Conservation (phyloP, 2,113 vertebrate genomes). For the Anseranas semipalmata region DNA sequence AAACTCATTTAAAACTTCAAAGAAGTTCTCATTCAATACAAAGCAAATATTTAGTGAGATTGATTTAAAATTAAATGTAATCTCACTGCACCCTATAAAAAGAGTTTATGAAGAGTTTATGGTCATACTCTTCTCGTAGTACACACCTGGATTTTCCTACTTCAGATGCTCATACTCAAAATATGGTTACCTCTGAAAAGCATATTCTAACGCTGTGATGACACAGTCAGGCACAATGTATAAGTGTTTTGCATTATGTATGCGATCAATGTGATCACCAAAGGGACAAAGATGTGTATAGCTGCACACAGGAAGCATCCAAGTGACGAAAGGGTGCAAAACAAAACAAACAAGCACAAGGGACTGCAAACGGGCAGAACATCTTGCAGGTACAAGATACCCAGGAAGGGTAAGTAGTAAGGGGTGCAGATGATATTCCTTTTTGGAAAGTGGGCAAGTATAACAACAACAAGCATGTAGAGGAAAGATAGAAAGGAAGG, state of each 20-base stretch:
- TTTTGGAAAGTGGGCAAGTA: fast-evolving
- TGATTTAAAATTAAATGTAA: neutral
- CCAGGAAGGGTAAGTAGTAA: neutral
- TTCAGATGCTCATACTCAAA: neutral
- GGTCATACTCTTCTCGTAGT: neutral
- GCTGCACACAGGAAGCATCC: neutral
- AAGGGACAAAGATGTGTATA: neutral
- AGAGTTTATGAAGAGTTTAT: neutral
- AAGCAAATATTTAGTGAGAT: neutral
- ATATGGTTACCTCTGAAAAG: neutral
- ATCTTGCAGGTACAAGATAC: neutral
- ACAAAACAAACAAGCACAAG: neutral
- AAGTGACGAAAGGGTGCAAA: neutral
- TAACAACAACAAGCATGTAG: neutral
- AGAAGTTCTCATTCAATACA: neutral
- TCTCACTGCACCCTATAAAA: neutral
- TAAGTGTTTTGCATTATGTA: neutral
- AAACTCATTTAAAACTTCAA: neutral
- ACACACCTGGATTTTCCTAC: neutral
- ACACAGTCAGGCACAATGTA: neutral
- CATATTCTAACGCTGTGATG: neutral
- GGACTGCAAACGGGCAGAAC: neutral
- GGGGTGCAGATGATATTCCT: neutral
- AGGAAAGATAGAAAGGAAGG: neutral
- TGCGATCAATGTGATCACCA: neutral